Base-by-base conservation (phyloP, 2,888 invertebrate species). In the Nomada flava region DNA sequence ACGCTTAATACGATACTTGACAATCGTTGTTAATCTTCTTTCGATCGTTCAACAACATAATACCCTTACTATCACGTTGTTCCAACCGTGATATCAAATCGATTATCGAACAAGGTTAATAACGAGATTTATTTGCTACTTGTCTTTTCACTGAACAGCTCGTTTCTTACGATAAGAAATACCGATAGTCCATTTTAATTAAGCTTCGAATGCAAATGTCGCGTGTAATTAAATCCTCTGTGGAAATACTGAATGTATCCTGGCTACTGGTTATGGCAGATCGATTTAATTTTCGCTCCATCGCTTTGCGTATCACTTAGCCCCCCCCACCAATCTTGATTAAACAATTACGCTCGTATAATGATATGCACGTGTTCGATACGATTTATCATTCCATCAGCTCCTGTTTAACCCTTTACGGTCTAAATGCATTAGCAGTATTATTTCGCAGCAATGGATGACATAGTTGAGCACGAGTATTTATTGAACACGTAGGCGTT, bases 1-100 rank as follows among this genome's bases (percentile, higher is more conserved):
- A 11, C 72, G 29, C 44, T 63, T 68, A 55, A 53, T 76, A 73
- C 70, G 63, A 64, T 70, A 74, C 23, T 83, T 79, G 79, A 83
- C 79, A 60, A 74, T 73, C 74, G 50, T 9, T 29, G 65, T 71
- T 23, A 26, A 67, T 52, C 42, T 26, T 65, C 53, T n/a, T 26
- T 59, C 60, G 29, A 63, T 72, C 62, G 18, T 47, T 60, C 68
- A 64, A 71, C 67, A 64, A 76, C 67, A 18, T 59, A 71, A 71
- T 60, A 75, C 57, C 13, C 53, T 71, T 72, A 82, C 47, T 55
- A 11, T 62, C 62, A 77, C 10, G 65, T 59, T n/a, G 63, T 20
- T 75, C 74, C 78, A 72, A 42, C 82, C 67, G 82, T 74, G 71
- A 78, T 23, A 3, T 23, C 4, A 42, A 60, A 73, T 15, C 62